Percentiles rank a stretch among this genome's conserved stretches.
Conservation (phyloP, 2,888 invertebrate genomes). For the Hydriomena furcata region DNA sequence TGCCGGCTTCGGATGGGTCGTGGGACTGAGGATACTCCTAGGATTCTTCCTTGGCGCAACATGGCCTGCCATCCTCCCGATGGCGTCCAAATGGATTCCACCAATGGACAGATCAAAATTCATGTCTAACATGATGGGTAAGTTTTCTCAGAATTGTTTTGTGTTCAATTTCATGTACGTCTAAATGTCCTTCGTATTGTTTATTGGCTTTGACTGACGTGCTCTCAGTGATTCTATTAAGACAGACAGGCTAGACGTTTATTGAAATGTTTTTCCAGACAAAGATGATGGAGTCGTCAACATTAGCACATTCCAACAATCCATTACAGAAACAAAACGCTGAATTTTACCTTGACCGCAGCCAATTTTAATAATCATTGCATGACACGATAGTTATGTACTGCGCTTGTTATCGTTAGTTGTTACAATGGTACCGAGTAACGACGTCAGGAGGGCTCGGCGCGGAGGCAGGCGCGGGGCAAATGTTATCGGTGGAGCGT, state of each 20-base stretch:
- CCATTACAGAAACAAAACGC: conserved; percentile 36
- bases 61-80: conserved; percentile 96
- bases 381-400: conserved; percentile 13
- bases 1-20: conserved; percentile 86
- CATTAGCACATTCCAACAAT: conserved; percentile 36
- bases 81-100: conserved; percentile 97
- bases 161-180: too few species aligned
- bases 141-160: conserved; percentile 44
- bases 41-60: conserved; percentile 93
- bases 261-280: conserved; percentile 20
- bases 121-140: conserved; percentile 96
- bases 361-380: conserved; percentile 42
- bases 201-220: conserved; percentile 19
- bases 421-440: conserved; percentile 23
- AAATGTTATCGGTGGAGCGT: conserved; percentile 46
- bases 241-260: conserved; percentile 15
- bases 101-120: conserved; percentile 96
- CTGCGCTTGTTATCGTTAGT: conserved; percentile 29
- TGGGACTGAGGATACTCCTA: conserved; percentile 88
- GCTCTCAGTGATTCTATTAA: conserved; percentile 20
- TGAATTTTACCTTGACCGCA: conserved; percentile 48
- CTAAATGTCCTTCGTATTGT: conserved; percentile 17
- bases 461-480: conserved; percentile 22
- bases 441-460: conserved; percentile 48
- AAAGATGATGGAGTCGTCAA: conserved; percentile 30